Evolutionary conservation across 2,113 vertebrate genomes (phyloP).

Genomic region (Daboia siamensis): DNA sequence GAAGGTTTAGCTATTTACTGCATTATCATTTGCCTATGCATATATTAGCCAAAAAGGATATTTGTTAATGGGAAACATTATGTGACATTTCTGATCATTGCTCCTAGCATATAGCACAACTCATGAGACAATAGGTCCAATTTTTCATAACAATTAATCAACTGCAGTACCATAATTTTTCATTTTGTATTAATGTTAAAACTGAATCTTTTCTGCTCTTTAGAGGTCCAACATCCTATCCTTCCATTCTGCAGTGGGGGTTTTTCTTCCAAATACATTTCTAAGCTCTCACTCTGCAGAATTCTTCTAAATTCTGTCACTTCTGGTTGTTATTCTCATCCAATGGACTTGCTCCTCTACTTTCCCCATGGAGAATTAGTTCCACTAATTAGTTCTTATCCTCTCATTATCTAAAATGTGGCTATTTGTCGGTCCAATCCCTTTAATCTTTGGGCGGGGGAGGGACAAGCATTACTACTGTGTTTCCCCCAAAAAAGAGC

Average conservation of each 20-base stretch:
- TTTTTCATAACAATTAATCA: not conserved
- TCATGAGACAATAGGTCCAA: not conserved
- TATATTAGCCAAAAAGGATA: not conserved
- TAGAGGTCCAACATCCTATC: not conserved
- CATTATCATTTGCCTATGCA: not conserved
- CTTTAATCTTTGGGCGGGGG: not conserved
- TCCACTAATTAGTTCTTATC: not conserved
- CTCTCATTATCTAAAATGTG: not conserved
- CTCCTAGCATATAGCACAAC: not conserved
- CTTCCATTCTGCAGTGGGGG: not conserved
- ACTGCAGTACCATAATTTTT: not conserved
- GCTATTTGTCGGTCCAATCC: not conserved
- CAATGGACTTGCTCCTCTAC: not conserved
- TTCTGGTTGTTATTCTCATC: not conserved
- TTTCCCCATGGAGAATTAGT: not conserved
- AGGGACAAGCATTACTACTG: not conserved
- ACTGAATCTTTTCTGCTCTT: not conserved
- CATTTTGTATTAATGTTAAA: not conserved
- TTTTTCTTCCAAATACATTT: not conserved
- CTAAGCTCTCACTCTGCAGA: not conserved
- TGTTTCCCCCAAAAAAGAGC: too few species aligned
- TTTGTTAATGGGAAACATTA: not conserved
- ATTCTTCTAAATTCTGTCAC: not conserved
- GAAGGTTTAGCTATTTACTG: not conserved
- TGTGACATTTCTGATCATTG: not conserved